These are phyloP conservation scores for Ptychochromis oligacanthus DNA, from an alignment of 2,113 vertebrate genomes.

Conservation along the genomic window DNA sequence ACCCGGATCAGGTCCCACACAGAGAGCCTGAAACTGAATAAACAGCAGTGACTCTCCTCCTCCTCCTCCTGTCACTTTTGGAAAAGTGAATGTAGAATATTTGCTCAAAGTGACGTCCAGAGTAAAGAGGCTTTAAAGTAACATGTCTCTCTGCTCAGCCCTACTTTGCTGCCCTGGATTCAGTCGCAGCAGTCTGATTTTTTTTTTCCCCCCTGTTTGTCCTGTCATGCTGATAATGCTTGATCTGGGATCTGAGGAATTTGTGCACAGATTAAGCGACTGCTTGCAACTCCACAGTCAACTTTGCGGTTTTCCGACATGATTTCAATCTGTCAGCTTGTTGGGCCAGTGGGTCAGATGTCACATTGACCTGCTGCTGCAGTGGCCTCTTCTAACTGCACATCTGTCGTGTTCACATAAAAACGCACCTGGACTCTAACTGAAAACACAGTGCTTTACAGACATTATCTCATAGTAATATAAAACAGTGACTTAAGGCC, in stretches of 20 bases:
- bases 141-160: background rate
- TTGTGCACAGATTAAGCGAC: slow-evolving; percentile 51
- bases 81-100: background rate
- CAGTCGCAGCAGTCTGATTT: background rate
- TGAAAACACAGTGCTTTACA: background rate
- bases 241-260: slow-evolving; percentile 56
- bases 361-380: slow-evolving; percentile 27
- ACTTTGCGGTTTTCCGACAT: background rate
- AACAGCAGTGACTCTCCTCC: background rate
- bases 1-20: background rate
- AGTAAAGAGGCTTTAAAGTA: background rate
- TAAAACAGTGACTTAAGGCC: background rate
- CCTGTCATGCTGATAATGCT: slow-evolving; percentile 15
- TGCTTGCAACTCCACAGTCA: background rate
- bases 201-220: background rate
- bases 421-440: slow-evolving; percentile 21
- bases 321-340: slow-evolving; percentile 31
- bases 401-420: slow-evolving; percentile 21
- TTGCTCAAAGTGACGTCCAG: background rate
- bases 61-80: background rate
- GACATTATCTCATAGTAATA: background rate
- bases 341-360: slow-evolving; percentile 58
- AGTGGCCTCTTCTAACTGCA: slow-evolving; percentile 1
- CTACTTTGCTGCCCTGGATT: slow-evolving; percentile 60
- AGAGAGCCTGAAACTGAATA: background rate